Evolutionary conservation across 2,113 vertebrate species (phyloP), one percentile per base, ranked within the genome.

Genomic region (Pygoscelis adeliae): DNA sequence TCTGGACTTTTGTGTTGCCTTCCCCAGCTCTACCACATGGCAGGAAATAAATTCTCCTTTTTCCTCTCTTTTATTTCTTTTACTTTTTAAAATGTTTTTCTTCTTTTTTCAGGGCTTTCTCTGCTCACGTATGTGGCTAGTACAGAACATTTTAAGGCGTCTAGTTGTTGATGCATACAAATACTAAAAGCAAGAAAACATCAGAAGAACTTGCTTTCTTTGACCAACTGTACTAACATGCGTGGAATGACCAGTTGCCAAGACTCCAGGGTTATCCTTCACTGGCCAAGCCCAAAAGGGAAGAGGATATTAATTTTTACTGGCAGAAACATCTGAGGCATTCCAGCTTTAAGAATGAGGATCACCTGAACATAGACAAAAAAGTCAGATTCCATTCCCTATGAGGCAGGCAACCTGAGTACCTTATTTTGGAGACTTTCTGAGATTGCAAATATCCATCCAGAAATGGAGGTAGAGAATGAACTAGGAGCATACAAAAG

Each of bases 381-480:
- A 80, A 59, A n/a, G 20, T 23, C 52, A 72, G 9, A 29, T 40
- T 82, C 32, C n/a, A 67, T 15, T 40, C 14, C 18, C 42, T 32
- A 20, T 0, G 0, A 47, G 36, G 14, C 47, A 67, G 49, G 30
- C 0, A 4, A 49, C 42, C 26, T 1, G 6, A 23, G 47, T 32
- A 32, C 19, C 19, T 87, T 40, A 46, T 50, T 92, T 50, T 83
- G 58, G 67, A 89, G 38, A 20, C 25, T 40, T 56, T 42, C 17
- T 55, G 27, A 20, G 52, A 38, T 15, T 66, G 15, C 36, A 71
- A 49, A 76, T 53, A 29, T 19, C 50, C 5, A 16, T 61, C 26
- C 11, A 61, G 52, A 85, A 70, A n/a, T 19, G 25, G 19, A 86
- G 36, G 58, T 1, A 32, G 27, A 61, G n/a, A 65, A 71, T 42